These are phyloP conservation scores for Herminia tarsipennalis DNA, from an alignment of 2,888 invertebrate species.

Conservation along the genomic window DNA sequence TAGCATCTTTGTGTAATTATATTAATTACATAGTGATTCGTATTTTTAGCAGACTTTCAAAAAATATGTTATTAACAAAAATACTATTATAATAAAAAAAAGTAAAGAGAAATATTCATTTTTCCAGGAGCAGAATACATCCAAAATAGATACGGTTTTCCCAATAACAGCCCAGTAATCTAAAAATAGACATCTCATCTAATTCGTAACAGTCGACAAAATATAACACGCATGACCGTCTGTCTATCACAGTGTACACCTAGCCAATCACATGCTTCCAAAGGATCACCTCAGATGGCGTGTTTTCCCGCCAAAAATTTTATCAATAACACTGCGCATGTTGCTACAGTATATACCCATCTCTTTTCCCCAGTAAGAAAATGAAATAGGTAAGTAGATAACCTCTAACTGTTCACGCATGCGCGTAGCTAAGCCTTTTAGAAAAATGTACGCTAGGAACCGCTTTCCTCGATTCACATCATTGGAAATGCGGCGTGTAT, in stretches of 20 bases:
- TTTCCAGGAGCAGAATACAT: too few species aligned
- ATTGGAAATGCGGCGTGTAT: constrained; percentile 53
- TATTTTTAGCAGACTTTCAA: too few species aligned
- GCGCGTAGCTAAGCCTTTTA: constrained; percentile 56
- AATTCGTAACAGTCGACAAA: constrained; percentile 9
- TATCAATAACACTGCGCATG: constrained; percentile 84
- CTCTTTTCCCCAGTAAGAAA: constrained; percentile 49
- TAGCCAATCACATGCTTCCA: constrained; percentile 28
- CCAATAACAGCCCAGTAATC: constrained; percentile 1
- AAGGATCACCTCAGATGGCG: constrained; percentile 34
- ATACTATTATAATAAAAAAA: too few species aligned
- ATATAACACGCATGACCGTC: constrained; percentile 5
- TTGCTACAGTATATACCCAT: constrained; percentile 48
- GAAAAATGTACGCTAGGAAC: constrained; percentile 39
- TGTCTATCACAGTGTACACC: not conserved
- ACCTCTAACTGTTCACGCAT: constrained; percentile 68
- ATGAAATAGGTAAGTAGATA: constrained; percentile 62
- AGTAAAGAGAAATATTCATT: too few species aligned
- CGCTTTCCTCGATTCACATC: constrained; percentile 37
- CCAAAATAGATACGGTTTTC: too few species aligned
- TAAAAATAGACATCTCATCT: constrained; percentile 2
- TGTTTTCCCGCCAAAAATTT: constrained; percentile 73
- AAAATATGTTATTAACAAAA: too few species aligned
- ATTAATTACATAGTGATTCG: too few species aligned
- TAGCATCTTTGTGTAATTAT: too few species aligned